These are phyloP conservation scores for Chrysocyon brachyurus DNA, from an alignment of 2,797 vertebrate species.

Conservation along the genomic window DNA sequence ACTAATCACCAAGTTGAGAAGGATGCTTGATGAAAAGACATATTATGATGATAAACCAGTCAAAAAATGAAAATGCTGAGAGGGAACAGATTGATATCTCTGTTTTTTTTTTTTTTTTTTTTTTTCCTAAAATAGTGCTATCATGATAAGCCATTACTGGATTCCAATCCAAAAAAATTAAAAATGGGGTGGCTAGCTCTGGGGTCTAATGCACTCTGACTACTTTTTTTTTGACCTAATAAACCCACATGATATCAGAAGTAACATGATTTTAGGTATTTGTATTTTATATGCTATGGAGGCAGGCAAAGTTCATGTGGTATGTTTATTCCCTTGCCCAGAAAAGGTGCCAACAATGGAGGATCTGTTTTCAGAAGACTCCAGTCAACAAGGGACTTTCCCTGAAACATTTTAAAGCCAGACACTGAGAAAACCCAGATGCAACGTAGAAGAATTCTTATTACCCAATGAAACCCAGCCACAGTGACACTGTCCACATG, in stretches of 20 bases:
- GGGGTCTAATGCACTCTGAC: neutral
- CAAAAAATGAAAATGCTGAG: neutral
- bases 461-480: neutral
- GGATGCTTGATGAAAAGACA: neutral
- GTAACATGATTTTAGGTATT: neutral
- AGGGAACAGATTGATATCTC: neutral
- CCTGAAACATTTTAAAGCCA: neutral
- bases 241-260: neutral
- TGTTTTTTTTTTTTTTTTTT: neutral
- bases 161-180: neutral
- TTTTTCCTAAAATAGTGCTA: neutral
- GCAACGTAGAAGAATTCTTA: neutral
- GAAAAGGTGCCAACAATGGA: neutral
- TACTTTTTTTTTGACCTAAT: neutral
- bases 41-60: neutral
- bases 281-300: neutral
- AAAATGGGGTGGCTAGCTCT: neutral
- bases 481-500: fast-evolving
- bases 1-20: neutral
- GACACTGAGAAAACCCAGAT: neutral
- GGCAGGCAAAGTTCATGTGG: neutral
- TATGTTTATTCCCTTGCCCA: neutral
- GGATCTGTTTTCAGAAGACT: neutral
- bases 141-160: neutral
- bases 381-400: neutral